Evolutionary conservation across 2,888 invertebrate genomes (phyloP).

Genomic region (Troglohyphantes excavatus): DNA sequence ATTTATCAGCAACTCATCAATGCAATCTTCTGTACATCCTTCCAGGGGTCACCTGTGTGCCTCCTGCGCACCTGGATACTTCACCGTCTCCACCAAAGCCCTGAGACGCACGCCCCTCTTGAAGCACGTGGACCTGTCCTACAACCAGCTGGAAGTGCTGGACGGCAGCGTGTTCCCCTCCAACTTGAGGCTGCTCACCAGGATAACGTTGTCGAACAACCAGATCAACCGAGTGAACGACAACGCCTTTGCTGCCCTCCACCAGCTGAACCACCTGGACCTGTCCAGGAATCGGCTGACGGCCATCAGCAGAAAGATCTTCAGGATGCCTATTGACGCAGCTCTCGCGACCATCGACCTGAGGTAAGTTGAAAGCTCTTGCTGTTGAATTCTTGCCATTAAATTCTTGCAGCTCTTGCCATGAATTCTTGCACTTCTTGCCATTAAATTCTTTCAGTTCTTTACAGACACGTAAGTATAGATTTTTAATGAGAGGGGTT

Average conservation of each 20-base stretch:
- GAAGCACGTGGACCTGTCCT: conserved; percentile 56
- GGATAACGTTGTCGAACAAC: conserved; percentile 40
- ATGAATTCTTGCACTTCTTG: too few relatives aligned
- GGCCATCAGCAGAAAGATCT: conserved; percentile 42
- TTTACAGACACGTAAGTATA: too few relatives aligned
- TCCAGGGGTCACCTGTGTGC: conserved; percentile 44
- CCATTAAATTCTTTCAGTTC: too few relatives aligned
- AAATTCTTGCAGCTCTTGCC: too few relatives aligned
- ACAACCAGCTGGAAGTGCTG: conserved; percentile 23
- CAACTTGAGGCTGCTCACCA: conserved; percentile 16
- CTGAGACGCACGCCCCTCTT: neutral
- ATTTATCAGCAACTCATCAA: too few relatives aligned
- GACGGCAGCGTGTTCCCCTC: conserved; percentile 31
- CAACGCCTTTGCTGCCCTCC: conserved; percentile 56
- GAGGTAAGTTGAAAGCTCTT: conserved; percentile 39
- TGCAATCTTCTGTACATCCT: too few relatives aligned
- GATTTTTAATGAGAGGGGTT: too few relatives aligned
- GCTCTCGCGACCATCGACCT: conserved; percentile 19
- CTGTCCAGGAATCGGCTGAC: conserved; percentile 50
- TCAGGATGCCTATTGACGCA: neutral
- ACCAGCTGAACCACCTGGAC: conserved; percentile 23
- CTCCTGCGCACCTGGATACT: conserved; percentile 7
- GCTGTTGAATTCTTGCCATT: too few relatives aligned
- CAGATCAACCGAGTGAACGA: conserved; percentile 32
- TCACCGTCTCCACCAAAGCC: conserved; percentile 49